Evolutionary conservation across 2,888 invertebrate species (phyloP).

Genomic region (Scaptomyza flava): DNA sequence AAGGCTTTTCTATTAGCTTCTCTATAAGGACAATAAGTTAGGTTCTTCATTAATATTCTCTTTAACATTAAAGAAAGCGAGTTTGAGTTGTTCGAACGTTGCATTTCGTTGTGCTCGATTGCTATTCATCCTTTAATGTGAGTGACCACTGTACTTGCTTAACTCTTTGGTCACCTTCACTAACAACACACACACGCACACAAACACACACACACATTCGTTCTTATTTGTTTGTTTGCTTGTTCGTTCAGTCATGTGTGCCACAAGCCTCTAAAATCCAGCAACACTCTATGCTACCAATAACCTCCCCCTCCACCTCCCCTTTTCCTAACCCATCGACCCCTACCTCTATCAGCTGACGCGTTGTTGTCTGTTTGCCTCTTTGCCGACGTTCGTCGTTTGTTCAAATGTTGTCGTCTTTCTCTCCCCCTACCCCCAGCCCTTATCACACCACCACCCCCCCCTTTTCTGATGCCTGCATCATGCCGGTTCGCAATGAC

Average conservation of each 20-base stretch:
- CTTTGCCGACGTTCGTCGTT: slow-evolving; percentile 42
- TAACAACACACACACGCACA: slow-evolving; percentile 30
- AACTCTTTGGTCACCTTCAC: slow-evolving; percentile 76
- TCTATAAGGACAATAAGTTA: no score
- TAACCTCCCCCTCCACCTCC: not conserved
- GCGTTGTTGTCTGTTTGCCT: slow-evolving; percentile 70
- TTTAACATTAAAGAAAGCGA: no score
- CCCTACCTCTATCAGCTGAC: not conserved
- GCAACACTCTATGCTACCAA: slow-evolving; percentile 18
- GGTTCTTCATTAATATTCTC: no score
- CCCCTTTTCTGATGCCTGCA: not conserved
- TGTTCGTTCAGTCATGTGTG: slow-evolving; percentile 73
- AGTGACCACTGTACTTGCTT: slow-evolving; percentile 7
- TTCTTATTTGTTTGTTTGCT: slow-evolving; percentile 72
- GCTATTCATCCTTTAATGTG: not conserved
- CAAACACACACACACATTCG: slow-evolving; percentile 24
- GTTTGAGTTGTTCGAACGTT: no score
- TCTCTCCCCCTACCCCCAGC: slow-evolving; percentile 5
- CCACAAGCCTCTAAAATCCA: slow-evolving; percentile 48
- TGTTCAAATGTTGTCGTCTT: slow-evolving; percentile 66
- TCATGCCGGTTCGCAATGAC: not conserved
- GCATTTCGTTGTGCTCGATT: not conserved
- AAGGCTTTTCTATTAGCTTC: no score
- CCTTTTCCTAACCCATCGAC: no score
- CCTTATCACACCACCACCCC: no score